Evolutionary conservation across 2,888 invertebrate species (phyloP).

Genomic region (Tachystola acroxantha): DNA sequence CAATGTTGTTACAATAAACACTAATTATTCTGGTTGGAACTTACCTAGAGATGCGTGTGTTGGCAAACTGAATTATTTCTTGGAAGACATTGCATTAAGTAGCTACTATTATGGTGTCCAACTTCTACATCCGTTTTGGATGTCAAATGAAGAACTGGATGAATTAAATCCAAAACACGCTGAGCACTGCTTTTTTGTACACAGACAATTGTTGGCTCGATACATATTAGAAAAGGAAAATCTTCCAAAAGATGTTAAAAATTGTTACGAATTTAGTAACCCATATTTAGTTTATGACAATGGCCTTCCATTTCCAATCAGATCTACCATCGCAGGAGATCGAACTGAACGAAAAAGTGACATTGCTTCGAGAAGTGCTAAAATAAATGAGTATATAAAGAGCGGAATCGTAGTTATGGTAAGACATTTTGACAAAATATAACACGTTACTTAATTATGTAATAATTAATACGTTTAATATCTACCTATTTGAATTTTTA

Average conservation of each 20-base stretch:
- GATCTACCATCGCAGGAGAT: conserved; percentile 34
- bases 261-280: conserved; percentile 38
- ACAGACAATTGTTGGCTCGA: conserved; percentile 56
- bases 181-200: conserved; percentile 55
- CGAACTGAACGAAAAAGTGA: conserved; percentile 42
- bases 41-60: conserved; percentile 61
- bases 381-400: conserved; percentile 55
- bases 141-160: conserved; percentile 66
- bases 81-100: conserved; percentile 80
- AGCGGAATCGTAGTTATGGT: conserved; percentile 61
- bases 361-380: conserved; percentile 52
- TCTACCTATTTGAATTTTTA: too few species aligned
- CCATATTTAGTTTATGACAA: conserved; percentile 58
- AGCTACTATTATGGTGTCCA: conserved; percentile 78
- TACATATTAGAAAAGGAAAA: conserved; percentile 46
- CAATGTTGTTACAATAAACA: conserved; percentile 42
- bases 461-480: too few species aligned
- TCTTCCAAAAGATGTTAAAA: conserved; percentile 18
- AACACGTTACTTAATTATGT: too few species aligned
- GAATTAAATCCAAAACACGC: conserved; percentile 47
- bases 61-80: conserved; percentile 76
- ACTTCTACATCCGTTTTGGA: conserved; percentile 78
- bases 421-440: conserved; percentile 12
- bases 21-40: conserved; percentile 74
- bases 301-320: conserved; percentile 56